Evolutionary conservation across 2,888 invertebrate genomes (phyloP), one percentile per base, ranked within the genome.

Genomic region (Pyrocoelia pectoralis): DNA sequence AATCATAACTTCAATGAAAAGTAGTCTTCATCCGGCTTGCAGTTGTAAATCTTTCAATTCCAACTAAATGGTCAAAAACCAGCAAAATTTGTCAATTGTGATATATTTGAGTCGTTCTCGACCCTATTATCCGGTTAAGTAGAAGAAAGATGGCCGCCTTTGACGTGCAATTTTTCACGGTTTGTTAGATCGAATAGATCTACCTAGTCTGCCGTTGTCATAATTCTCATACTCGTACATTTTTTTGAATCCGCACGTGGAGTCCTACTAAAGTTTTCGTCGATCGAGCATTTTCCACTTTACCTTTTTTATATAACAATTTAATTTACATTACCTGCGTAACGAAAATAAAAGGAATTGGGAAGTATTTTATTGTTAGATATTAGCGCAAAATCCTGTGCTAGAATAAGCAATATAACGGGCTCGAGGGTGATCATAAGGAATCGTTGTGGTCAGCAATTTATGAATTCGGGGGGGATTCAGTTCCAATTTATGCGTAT

Each of bases 401-500:
- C 29, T 9, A 50, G 13, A 13, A 19, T 43, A 41, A 54, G 62
- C 56, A 55, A 40, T 51, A 61, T 50, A 51, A 56, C 24, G 24
- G 24, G 57, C 14, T 54, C 48, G 58, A 54, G 3, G 41, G 56
- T 50, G 56, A 51, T 61, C 61, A 56, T 65, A 56, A 61, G 43
- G 43, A 55, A 61, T 53, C 49, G 40, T 19, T 33, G 56, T 53
- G 61, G 61, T 62, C 61, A 62, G 61, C 61, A 62, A 51, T 70
- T 66, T 62, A 61, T 59, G 49, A 56, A 56, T 67, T 57, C 9
- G 24, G 40, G 41, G 49, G 52, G n/a, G n/a, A n/a, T 54, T 66
- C 63, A 60, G 62, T 61, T 46, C 61, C 73, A 74, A 75, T 75
- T 75, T 75, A 74, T 74, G n/a, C n/a, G 73, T 74, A 73, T 74